phyloP scores from a whole-genome alignment of 2,888 invertebrate genomes.

The Branchinecta sandiegonensis region DNA sequence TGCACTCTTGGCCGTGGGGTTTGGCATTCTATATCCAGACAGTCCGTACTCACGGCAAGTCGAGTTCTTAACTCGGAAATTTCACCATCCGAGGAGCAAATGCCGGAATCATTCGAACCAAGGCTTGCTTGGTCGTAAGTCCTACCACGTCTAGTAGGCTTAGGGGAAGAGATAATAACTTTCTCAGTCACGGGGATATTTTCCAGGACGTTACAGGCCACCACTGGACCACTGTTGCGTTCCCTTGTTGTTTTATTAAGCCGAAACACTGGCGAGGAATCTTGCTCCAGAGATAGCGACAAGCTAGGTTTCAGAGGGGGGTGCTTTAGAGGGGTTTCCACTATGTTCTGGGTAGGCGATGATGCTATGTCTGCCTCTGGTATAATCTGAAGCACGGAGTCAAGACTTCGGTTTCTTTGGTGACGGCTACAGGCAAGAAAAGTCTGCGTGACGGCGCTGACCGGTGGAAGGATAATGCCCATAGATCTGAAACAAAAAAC shows the following conservation, averaged over 20 bases:
- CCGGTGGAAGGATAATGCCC: conserved; percentile 48
- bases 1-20: conserved; percentile 16
- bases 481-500: conserved; percentile 41
- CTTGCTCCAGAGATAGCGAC: conserved; percentile 22
- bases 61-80: conserved; percentile 26
- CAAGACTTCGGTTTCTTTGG: conserved; percentile 75
- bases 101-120: conserved; percentile 53
- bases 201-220: conserved; percentile 18
- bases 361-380: conserved; percentile 63
- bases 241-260: background rate
- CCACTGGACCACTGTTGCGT: conserved; percentile 15
- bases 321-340: conserved; percentile 19
- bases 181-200: conserved; percentile 22
- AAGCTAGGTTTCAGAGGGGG: conserved; percentile 26
- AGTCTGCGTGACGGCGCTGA: conserved; percentile 32
- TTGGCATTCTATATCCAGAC: conserved; percentile 18
- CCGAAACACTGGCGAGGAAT: background rate
- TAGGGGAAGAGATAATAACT: conserved; percentile 29
- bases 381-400: conserved; percentile 74
- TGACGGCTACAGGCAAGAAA: conserved; percentile 39
- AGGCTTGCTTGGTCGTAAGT: conserved; percentile 44
- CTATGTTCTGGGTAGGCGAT: conserved; percentile 39
- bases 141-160: conserved; percentile 33
- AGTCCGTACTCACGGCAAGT: conserved; percentile 24
- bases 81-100: conserved; percentile 26